These are phyloP conservation scores for Diadegma fenestrale DNA, from an alignment of 2,888 invertebrate genomes.

Conservation along the genomic window DNA sequence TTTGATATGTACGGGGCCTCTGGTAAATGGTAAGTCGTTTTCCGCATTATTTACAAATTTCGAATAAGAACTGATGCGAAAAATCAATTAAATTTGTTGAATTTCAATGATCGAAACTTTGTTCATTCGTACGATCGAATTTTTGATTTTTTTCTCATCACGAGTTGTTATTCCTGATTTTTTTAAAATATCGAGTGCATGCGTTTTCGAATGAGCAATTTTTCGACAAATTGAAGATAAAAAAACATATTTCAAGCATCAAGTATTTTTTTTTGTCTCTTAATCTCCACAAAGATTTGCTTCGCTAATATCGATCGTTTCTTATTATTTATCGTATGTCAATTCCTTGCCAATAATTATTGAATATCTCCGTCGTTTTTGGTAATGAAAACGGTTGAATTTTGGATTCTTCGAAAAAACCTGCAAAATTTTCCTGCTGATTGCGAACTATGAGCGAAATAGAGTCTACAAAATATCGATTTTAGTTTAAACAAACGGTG, in stretches of 20 bases:
- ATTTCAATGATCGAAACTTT: neutral
- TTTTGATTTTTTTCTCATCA: neutral
- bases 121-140: neutral
- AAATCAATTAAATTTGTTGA: neutral
- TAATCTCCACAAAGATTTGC: no score
- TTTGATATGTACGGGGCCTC: slow-evolving; percentile 72
- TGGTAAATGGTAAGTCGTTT: slow-evolving; percentile 74
- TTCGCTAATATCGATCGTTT: no score
- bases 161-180: neutral
- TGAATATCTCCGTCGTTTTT: no score
- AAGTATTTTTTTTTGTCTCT: no score
- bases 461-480: neutral
- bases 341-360: no score
- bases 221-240: no score
- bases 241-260: no score
- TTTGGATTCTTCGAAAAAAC: no score
- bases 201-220: neutral
- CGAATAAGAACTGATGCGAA: neutral
- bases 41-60: neutral
- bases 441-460: neutral
- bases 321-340: no score
- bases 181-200: neutral
- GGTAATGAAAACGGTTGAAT: no score
- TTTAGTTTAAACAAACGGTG: neutral
- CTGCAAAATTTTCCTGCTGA: no score